Evolutionary conservation across 2,797 vertebrate genomes (phyloP).

Genomic region (Intellagama lesueurii): DNA sequence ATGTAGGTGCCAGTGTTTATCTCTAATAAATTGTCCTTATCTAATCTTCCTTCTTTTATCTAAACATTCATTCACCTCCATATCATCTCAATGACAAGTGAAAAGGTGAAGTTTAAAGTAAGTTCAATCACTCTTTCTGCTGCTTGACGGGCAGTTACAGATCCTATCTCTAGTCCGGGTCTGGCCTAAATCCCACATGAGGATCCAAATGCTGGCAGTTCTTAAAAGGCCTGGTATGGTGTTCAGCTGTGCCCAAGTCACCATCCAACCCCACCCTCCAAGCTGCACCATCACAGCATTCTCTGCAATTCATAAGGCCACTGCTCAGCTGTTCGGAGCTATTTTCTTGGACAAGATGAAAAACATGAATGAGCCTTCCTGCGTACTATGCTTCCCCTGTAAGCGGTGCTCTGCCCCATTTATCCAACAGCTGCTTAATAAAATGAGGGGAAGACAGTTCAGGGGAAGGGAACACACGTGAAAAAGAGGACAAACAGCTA

Average conservation of each 20-base stretch:
- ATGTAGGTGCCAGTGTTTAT: background rate
- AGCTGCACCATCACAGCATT: background rate
- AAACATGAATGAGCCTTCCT: background rate
- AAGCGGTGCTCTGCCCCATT: background rate
- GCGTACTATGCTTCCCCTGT: background rate
- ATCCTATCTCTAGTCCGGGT: background rate
- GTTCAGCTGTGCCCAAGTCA: background rate
- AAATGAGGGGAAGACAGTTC: background rate
- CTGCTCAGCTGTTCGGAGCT: background rate
- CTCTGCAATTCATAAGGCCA: background rate
- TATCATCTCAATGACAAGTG: background rate
- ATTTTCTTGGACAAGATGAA: background rate
- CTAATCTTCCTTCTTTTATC: background rate
- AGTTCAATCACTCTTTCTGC: background rate
- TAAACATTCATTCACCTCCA: background rate
- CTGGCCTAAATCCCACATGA: background rate
- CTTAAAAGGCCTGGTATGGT: background rate
- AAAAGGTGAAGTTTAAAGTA: background rate
- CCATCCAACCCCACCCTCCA: background rate
- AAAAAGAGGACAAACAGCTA: background rate
- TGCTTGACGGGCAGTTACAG: background rate
- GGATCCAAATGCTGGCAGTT: background rate
- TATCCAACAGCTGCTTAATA: background rate
- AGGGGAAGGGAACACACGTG: too few relatives aligned
- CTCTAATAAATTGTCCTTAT: background rate